Base-by-base conservation (phyloP, 2,888 invertebrate species). In the Clistopyga incitator region DNA sequence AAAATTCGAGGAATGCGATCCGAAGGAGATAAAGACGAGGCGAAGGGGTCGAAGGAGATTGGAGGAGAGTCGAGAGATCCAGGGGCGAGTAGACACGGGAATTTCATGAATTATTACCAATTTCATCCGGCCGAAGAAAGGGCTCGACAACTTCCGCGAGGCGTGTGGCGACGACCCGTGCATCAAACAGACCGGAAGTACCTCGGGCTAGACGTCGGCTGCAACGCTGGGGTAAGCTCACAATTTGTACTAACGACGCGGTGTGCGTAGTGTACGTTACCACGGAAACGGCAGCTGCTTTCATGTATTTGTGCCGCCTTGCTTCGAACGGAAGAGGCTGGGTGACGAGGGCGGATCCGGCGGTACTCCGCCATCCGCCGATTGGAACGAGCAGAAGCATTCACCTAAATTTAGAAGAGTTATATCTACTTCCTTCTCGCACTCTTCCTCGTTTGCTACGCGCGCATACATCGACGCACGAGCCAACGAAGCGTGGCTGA, bases 71-170 rank as follows among this genome's bases (percentile, higher is more conserved):
- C 25, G 56, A 77, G 78, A 81, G 95, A 97, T 92, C 97, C 97
- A 18, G 97, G 97, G 25, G 96, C 97, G 47, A 96, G 96, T 0
- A 95, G 95, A 91, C 95, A 94, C 94, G 98, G 98, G 74, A 98
- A 98, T 93, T 98, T 98, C 89, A 97, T 97, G 81, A 97, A 98
- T 93, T 98, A 98, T 91, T 98, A 98, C 91, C 94, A 96, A 86
- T 98, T 98, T 90, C 96, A 97, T 93, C 95, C 96, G 75, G 95
- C 96, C 29, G 94, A 95, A 80, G 95, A 96, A 87, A 95, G 98
- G 89, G 94, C 96, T 64, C 93, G 94, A 70, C 94, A 96, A 87
- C 93, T 98, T 85, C 95, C 95, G 38, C 89, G 90, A 82, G 90
- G 94, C 86, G 91, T 95, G 82, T 95, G 94, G 94, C 85, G 88